phyloP scores from a whole-genome alignment of 2,888 invertebrate genomes.

The Caenorhabditis auriculariae region DNA sequence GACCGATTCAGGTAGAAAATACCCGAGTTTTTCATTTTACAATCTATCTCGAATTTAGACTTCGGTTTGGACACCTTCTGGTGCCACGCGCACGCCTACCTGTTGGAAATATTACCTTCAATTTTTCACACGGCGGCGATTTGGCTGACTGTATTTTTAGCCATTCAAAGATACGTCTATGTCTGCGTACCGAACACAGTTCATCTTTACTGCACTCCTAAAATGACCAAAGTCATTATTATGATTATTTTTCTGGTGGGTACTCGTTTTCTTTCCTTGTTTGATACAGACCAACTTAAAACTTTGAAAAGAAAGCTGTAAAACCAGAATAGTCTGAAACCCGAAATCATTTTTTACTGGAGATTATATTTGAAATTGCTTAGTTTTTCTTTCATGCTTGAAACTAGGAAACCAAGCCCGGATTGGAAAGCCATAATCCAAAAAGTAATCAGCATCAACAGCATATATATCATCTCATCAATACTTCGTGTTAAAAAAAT shows the following conservation, averaged over 20 bases:
- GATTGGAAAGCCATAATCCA: too few species aligned
- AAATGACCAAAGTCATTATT: constrained; percentile 76
- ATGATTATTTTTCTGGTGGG: constrained; percentile 69
- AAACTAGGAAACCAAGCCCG: too few species aligned
- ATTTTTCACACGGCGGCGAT: constrained; percentile 90
- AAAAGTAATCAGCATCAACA: too few species aligned
- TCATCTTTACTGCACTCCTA: constrained; percentile 74
- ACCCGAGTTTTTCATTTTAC: constrained; percentile 29
- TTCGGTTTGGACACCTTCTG: constrained; percentile 7
- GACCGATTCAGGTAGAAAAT: constrained; percentile 21
- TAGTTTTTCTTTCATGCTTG: too few species aligned
- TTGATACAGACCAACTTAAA: too few species aligned
- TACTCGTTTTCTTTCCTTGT: background rate
- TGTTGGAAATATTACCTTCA: constrained; percentile 73
- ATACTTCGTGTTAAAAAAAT: too few species aligned
- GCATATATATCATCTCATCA: too few species aligned
- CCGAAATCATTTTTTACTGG: too few species aligned
- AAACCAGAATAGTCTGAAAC: background rate
- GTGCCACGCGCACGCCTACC: constrained; percentile 65
- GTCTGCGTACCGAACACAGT: constrained; percentile 88
- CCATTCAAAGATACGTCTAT: constrained; percentile 89
- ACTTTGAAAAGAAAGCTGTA: background rate
- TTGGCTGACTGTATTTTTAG: constrained; percentile 86
- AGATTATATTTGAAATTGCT: too few species aligned
- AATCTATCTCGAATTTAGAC: background rate